These are phyloP conservation scores for Chamaea fasciata DNA, from an alignment of 2,113 vertebrate species.

Conservation along the genomic window DNA sequence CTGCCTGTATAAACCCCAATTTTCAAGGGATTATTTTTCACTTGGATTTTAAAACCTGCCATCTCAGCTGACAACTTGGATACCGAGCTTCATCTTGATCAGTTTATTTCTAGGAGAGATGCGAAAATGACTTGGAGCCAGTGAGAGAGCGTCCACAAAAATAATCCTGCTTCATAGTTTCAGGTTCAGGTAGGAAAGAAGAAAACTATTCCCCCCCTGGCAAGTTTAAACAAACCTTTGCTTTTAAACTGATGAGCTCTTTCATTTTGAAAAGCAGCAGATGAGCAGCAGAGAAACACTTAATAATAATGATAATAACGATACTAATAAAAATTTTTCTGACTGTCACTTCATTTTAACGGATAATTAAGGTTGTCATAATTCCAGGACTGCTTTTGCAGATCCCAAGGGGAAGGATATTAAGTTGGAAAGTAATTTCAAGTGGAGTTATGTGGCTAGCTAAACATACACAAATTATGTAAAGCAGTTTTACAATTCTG, in stretches of 20 bases:
- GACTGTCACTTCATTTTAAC: neutral
- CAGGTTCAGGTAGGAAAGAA: neutral
- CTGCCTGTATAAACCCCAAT: neutral
- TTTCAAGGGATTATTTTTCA: slow-evolving; percentile 32
- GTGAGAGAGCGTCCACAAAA: neutral
- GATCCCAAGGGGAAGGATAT: neutral
- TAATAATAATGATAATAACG: neutral
- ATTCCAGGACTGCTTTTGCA: neutral
- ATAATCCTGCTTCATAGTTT: neutral
- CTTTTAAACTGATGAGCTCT: neutral
- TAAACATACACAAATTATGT: neutral
- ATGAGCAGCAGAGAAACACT: neutral
- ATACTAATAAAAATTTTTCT: neutral
- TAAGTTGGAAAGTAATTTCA: neutral
- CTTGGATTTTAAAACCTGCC: neutral
- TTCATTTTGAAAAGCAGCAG: slow-evolving; percentile 4
- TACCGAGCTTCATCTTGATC: neutral
- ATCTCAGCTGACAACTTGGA: neutral
- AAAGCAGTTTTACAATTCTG: neutral
- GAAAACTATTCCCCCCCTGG: neutral
- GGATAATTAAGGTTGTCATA: neutral
- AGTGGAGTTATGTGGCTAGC: neutral
- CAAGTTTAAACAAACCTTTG: slow-evolving; percentile 16
- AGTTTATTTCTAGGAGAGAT: slow-evolving; percentile 6
- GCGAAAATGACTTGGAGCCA: slow-evolving; percentile 9